Evolutionary conservation across 2,113 vertebrate species (phyloP), one percentile per base, ranked within the genome.

Genomic region (Podiceps cristatus): DNA sequence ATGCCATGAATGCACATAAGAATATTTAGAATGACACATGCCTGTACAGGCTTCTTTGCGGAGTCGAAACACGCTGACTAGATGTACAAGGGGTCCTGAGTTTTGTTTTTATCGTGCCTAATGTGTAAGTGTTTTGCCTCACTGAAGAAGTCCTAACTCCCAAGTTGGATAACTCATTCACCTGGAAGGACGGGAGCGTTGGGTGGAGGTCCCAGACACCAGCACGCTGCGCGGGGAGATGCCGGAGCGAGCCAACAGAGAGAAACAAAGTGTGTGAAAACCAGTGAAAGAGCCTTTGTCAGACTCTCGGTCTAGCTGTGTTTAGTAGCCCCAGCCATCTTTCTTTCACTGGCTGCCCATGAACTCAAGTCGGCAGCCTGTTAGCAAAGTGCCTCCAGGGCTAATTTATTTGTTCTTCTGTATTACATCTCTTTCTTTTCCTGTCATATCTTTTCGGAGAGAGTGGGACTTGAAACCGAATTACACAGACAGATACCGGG

Each of bases 211-310:
- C 44, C 20, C 29, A 28, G 37, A 50, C 20, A 85, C 18, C 27
- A 55, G n/a, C 23, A 47, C 3, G 3, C 47, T 53, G 58, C 76
- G 29, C 59, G 50, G 23, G 37, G 22, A 52, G 42, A 64, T 29
- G n/a, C 33, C 12, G 23, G n/a, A 67, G 47, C 0, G 0, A 94
- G 15, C 29, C 37, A 67, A 9, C 17, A 58, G 29, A 60, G 16
- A 10, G 49, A 52, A 68, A 22, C 23, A 56, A 69, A 50, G 10
- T 12, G 7, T 18, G 12, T 49, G 52, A 72, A 94, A 72, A 80
- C 3, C 33, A 44, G 12, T 37, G 42, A 58, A 25, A 69, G 40
- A 66, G 23, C 44, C 42, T 63, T 64, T 7, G 19, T 60, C 13
- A 44, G 25, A 20, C 60, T 40, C 22, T 72, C 1, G 2, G 11